Evolutionary conservation across 2,113 vertebrate genomes (phyloP).

Genomic region (Ivindomyrus marchei): DNA sequence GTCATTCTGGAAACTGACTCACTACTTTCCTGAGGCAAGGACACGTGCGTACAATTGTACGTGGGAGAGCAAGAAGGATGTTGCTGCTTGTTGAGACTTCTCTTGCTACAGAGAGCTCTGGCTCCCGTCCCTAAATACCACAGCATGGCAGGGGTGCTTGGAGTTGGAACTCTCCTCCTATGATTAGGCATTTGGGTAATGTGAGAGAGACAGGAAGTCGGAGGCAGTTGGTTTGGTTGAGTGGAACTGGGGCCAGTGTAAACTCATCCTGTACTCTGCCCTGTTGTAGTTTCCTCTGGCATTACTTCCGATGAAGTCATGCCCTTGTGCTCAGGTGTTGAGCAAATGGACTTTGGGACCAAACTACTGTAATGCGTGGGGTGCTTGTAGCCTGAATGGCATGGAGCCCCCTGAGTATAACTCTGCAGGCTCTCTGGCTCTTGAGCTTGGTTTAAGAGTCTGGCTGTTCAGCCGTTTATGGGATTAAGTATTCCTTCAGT

Average conservation of each 20-base stretch:
- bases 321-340: background rate
- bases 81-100: constrained; percentile 2
- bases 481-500: background rate
- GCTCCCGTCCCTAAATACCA: background rate
- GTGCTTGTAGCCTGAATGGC: background rate
- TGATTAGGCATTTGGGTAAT: background rate
- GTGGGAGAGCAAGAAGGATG: background rate
- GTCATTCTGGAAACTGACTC: constrained; percentile 17
- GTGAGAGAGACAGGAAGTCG: background rate
- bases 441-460: background rate
- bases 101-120: background rate
- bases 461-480: background rate
- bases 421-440: background rate
- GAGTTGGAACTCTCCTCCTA: background rate
- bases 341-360: background rate
- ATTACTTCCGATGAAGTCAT: background rate
- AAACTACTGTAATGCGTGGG: background rate
- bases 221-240: constrained; percentile 17
- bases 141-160: background rate
- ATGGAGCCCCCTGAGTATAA: background rate
- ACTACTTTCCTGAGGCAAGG: background rate
- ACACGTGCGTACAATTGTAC: background rate
- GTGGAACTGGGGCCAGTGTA: constrained; percentile 43
- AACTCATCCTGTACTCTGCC: constrained; percentile 24
- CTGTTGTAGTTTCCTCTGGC: constrained; percentile 26